phyloP scores from a whole-genome alignment of 2,888 invertebrate species.

The Mallateleia sp. region DNA sequence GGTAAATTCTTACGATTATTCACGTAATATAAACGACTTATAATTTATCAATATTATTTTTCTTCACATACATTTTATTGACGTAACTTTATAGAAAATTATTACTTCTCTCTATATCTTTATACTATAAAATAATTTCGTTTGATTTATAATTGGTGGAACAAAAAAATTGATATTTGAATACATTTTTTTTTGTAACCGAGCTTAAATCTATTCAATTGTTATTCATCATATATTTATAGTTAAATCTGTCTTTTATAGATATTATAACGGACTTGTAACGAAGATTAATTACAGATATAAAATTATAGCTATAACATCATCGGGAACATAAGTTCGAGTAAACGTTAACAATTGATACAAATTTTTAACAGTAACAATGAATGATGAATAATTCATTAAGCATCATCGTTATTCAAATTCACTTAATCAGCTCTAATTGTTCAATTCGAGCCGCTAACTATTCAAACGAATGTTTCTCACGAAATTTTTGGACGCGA shows the following conservation, averaged over 20 bases:
- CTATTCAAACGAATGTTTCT: not conserved
- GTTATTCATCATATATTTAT: slow-evolving; percentile 20
- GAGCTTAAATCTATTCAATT: slow-evolving; percentile 59
- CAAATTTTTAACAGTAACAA: slow-evolving; percentile 71
- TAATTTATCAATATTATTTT: slow-evolving; percentile 55
- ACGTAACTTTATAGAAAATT: slow-evolving; percentile 66
- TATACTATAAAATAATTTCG: slow-evolving; percentile 38
- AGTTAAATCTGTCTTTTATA: slow-evolving; percentile 37
- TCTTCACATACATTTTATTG: slow-evolving; percentile 60
- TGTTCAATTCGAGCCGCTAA: slow-evolving; percentile 50
- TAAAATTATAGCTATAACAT: slow-evolving; percentile 60
- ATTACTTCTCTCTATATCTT: slow-evolving; percentile 46
- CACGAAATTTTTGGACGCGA: slow-evolving; percentile 35
- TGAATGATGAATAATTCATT: slow-evolving; percentile 72
- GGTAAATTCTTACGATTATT: slow-evolving; percentile 67
- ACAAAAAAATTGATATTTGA: slow-evolving; percentile 13
- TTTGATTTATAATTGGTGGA: slow-evolving; percentile 38
- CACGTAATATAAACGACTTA: slow-evolving; percentile 61
- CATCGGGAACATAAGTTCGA: slow-evolving; percentile 62
- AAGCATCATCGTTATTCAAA: slow-evolving; percentile 67
- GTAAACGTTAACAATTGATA: slow-evolving; percentile 68
- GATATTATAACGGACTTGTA: slow-evolving; percentile 47
- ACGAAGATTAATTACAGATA: slow-evolving; percentile 68
- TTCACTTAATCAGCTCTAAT: slow-evolving; percentile 65
- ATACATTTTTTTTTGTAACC: slow-evolving; percentile 35